Conservation (phyloP, 1,140 invertebrate species). For the Proctacanthus coquilletti region DNA sequence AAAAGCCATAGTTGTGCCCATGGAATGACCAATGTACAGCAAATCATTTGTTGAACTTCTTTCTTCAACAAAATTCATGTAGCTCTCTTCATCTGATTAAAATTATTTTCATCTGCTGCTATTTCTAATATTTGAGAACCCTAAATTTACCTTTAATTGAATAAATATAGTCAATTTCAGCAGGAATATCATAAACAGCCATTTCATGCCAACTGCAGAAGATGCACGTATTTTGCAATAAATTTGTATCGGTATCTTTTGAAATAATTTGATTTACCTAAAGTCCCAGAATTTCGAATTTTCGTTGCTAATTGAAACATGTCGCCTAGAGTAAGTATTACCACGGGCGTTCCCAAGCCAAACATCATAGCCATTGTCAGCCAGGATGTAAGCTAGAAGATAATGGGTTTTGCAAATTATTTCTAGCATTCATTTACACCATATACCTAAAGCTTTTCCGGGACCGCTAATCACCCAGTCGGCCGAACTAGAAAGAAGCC, state of each 20-base stretch:
- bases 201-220: slow-evolving; percentile 53
- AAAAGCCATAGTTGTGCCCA: slow-evolving; percentile 45
- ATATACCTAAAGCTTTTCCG: slow-evolving; percentile 30
- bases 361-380: slow-evolving; percentile 48
- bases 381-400: slow-evolving; percentile 38
- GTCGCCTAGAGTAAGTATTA: slow-evolving; percentile 39
- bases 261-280: too few species aligned
- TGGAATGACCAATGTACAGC: slow-evolving; percentile 45
- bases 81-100: slow-evolving; percentile 9
- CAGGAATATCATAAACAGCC: slow-evolving; percentile 37
- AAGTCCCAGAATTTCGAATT: slow-evolving; percentile 8
- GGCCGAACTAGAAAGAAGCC: slow-evolving; percentile 49
- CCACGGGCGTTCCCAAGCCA: slow-evolving; percentile 55
- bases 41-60: slow-evolving; percentile 26
- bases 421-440: too few species aligned
- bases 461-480: slow-evolving; percentile 52
- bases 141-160: too few species aligned
- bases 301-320: slow-evolving; percentile 25
- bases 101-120: too few species aligned
- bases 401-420: too few species aligned
- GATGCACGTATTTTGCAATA: slow-evolving; percentile 32
- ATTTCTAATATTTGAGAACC: too few species aligned
- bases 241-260: too few species aligned
- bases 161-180: slow-evolving; percentile 40
- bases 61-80: slow-evolving; percentile 8